Base-by-base conservation (phyloP, 2,888 invertebrate genomes). In the Athrips mouffetella region DNA sequence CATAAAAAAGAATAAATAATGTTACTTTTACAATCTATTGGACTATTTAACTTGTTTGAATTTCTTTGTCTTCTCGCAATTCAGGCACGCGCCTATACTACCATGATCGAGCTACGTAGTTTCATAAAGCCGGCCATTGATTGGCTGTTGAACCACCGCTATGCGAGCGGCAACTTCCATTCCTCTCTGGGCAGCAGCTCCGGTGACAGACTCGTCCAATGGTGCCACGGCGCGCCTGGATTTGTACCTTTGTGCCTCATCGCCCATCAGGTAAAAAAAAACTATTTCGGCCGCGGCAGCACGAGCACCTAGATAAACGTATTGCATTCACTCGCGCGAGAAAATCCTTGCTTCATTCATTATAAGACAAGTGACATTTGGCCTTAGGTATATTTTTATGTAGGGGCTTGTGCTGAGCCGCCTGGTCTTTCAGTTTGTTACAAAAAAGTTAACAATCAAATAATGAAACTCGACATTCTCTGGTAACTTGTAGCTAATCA, bases 191-290 rank as follows among this genome's bases (percentile, higher is more conserved):
- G 91, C 20, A 93, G 91, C 54, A 80, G 79, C 37, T 81, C 90
- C 23, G 82, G 89, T 23, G 97, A 97, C 73, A 91, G 91, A 75
- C 89, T 96, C 54, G 92, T 97, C 15, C 97, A 97, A 65, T 97
- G 97, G 97, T 97, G 97, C 80, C 97, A 97, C 73, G 97, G 97
- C n/a, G 95, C 96, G 16, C 95, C 97, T 13, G 96, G 96, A 30
- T 94, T 94, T 83, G 90, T 95, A 10, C 91, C 93, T 60, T 80
- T 95, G 60, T 94, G 92, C 59, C 76, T 90, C 55, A 78, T 91
- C 58, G 94, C 95, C 33, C 89, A 91, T 66, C 86, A 93, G 89
- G 94, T 94, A 76, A 52, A 16, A 18, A 7, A 13, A 20, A 3
- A 37, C 13, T 33, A 15, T 33, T 4, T 10, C 2, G 30, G 30